Percentiles rank a stretch among this genome's conserved stretches.
phyloP scores from a whole-genome alignment of 2,888 invertebrate species.

The Harmothoe impar region DNA sequence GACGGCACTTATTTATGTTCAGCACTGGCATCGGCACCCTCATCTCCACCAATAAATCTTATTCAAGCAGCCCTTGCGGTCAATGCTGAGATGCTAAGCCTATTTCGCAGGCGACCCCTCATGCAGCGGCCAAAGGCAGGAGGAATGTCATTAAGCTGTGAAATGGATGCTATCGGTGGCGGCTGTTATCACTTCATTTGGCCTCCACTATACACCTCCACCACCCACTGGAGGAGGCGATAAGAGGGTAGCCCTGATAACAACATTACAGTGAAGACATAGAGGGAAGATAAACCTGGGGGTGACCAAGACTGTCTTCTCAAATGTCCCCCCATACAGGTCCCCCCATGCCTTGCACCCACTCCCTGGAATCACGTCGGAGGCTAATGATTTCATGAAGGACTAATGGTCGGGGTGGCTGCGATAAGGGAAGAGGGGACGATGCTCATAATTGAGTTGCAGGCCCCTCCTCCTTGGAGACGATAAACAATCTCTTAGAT shows the following conservation, averaged over 20 bases:
- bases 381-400: conserved; percentile 15
- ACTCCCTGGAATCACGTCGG: background rate
- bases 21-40: background rate
- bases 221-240: background rate
- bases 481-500: background rate
- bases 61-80: background rate
- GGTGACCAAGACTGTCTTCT: background rate
- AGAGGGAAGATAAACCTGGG: background rate
- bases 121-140: background rate
- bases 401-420: background rate
- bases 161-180: background rate
- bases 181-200: conserved; percentile 49
- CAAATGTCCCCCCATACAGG: background rate
- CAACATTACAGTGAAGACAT: conserved; percentile 18
- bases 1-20: conserved; percentile 20
- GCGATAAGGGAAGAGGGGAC: background rate
- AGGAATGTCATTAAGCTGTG: conserved; percentile 21
- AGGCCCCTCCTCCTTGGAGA: background rate
- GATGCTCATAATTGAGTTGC: conserved; percentile 5
- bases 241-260: conserved; percentile 8
- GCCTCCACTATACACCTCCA: background rate
- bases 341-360: background rate
- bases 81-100: background rate
- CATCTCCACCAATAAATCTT: conserved; percentile 31
- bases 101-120: background rate